Base-by-base conservation (phyloP, 2,888 invertebrate genomes). In the Endomychus coccineus region DNA sequence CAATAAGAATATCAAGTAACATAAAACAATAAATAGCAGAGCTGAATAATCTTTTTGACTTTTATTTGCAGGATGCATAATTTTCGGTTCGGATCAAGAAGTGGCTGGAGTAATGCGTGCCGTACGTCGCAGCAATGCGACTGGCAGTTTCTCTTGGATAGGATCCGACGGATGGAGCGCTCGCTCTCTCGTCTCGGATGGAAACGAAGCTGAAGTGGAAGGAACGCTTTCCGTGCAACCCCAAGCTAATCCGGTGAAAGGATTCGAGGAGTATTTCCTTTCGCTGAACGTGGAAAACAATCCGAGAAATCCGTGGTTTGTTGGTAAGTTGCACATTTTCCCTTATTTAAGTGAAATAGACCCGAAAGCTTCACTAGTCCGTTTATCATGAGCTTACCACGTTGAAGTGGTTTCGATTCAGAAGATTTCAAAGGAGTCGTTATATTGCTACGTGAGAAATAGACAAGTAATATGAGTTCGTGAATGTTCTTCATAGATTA, bases 151-250 rank as follows among this genome's bases (percentile, higher is more conserved):
- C 70, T 85, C 89, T 37, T 95, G 94, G 94, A 91, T 95, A 22
- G 95, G 95, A 0, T 91, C 90, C 16, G 95, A 95, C 56, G 95
- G 95, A 1, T 95, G 95, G 95, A 89, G 89, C 56, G 92, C 90
- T 4, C 68, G 94, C 28, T 78, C 83, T 33, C 70, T 90, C 44
- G 90, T 91, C 16, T 85, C 84, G 3, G 83, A 86, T 51, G 88
- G 88, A 45, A 89, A 89, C 62, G 91, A 92, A 62, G 74, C 81
- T 1, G 89, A 91, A 67, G 86, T 89, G 21, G 88, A 88, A 62
- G 89, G 95, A n/a, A 94, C 95, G 1, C 74, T 95, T 45, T 91
- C 92, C 6, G 90, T 95, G 0, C 94, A 95, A 57, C 95, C 95
- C 0, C 84, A 87, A 57, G 94, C 95, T 1, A 86, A 90, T 61